phyloP scores from a whole-genome alignment of 2,113 vertebrate species.

The Hippopotamus amphibius region DNA sequence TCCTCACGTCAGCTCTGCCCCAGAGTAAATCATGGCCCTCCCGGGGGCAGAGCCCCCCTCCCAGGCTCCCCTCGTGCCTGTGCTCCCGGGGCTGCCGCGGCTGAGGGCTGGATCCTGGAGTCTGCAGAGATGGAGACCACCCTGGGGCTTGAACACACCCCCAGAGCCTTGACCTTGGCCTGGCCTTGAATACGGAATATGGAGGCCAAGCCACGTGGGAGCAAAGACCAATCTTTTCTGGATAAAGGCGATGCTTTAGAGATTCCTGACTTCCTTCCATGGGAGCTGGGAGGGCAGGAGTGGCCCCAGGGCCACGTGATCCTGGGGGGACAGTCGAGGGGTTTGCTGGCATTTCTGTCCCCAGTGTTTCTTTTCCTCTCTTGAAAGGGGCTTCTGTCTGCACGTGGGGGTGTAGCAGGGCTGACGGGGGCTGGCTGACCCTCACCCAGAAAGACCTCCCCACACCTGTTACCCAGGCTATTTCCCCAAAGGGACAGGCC shows the following conservation, averaged over 20 bases:
- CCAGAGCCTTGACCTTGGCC: background rate
- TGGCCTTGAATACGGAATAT: background rate
- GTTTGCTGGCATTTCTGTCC: rapidly evolving
- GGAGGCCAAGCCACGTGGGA: rapidly evolving
- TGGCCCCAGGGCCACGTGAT: rapidly evolving
- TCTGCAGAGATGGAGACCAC: background rate
- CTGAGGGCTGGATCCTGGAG: background rate
- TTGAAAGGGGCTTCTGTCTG: background rate
- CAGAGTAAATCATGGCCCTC: background rate
- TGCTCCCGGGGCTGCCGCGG: rapidly evolving
- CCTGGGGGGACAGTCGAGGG: rapidly evolving
- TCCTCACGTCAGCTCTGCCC: background rate
- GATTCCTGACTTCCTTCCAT: background rate
- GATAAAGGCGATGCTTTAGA: rapidly evolving
- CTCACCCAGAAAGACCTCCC: rapidly evolving
- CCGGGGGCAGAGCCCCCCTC: background rate
- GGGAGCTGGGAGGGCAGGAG: too few relatives aligned
- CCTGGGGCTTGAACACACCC: too few relatives aligned
- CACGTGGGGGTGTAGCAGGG: background rate
- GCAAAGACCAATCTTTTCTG: background rate
- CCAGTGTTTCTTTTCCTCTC: rapidly evolving
- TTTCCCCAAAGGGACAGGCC: background rate
- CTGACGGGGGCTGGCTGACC: background rate
- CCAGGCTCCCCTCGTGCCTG: rapidly evolving
- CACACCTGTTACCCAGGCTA: background rate